Conservation (phyloP, 2,888 invertebrate species). For the Anticlea derivata region DNA sequence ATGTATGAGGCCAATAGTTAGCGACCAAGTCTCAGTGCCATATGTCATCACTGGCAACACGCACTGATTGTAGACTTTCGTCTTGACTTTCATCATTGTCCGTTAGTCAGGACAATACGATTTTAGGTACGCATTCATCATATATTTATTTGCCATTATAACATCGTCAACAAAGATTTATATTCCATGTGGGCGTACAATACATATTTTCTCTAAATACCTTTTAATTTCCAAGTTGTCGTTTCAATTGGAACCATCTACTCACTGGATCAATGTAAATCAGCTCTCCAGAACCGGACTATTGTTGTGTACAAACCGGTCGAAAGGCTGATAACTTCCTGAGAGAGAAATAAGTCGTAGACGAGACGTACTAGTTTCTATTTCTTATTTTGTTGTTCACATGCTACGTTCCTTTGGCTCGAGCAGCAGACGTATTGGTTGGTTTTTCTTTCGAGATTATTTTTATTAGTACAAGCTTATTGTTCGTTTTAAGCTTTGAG, state of each 20-base stretch:
- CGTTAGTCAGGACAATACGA: no score
- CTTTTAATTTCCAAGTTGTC: not conserved
- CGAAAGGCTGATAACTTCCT: constrained; percentile 74
- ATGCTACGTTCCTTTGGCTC: constrained; percentile 50
- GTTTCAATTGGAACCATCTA: constrained; percentile 11
- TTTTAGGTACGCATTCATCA: no score
- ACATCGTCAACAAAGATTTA: no score
- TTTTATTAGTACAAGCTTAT: constrained; percentile 55
- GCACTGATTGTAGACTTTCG: no score
- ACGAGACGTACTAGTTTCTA: constrained; percentile 53
- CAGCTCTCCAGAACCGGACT: constrained; percentile 45
- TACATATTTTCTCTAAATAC: not conserved
- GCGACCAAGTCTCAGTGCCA: no score
- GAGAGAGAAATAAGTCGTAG: constrained; percentile 69
- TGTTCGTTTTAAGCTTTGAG: constrained; percentile 37
- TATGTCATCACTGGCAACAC: no score
- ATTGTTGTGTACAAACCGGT: constrained; percentile 66
- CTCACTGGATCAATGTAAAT: constrained; percentile 30
- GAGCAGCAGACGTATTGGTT: constrained; percentile 57
- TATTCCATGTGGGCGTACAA: no score
- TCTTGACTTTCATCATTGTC: no score
- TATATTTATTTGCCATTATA: no score
- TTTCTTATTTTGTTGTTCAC: constrained; percentile 66
- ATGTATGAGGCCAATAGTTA: no score
- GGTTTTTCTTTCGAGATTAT: constrained; percentile 59